phyloP scores from a whole-genome alignment of 2,797 vertebrate species.

The Botia kubotai region DNA sequence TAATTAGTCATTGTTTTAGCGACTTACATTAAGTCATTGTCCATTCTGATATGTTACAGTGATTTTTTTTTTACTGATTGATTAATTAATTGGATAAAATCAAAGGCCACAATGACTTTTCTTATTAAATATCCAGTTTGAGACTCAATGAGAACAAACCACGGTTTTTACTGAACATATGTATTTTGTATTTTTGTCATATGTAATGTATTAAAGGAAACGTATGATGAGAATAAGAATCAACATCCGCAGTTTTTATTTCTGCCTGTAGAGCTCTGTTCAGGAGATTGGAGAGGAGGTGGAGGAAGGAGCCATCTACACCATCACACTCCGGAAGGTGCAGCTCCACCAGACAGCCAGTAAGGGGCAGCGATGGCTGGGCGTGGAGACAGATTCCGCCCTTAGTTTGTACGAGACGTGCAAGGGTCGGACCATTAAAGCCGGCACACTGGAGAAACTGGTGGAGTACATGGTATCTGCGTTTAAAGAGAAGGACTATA shows the following conservation, averaged over 20 bases:
- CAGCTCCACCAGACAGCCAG: conserved; percentile 91
- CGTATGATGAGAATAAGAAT: not conserved
- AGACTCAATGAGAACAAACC: too few species aligned
- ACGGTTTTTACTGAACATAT: too few species aligned
- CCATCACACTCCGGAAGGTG: conserved; percentile 94
- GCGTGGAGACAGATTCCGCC: conserved; percentile 90
- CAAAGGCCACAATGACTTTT: too few species aligned
- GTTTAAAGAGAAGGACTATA: conserved; percentile 95
- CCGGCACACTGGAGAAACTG: conserved; percentile 94
- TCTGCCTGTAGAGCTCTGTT: conserved; percentile 42
- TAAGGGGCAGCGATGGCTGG: conserved; percentile 97
- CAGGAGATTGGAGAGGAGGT: conserved; percentile 99
- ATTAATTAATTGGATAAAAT: too few species aligned
- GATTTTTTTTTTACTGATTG: too few species aligned
- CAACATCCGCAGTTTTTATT: not conserved
- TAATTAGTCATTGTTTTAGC: too few species aligned
- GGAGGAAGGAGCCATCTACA: conserved; percentile 94
- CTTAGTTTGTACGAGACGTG: conserved; percentile 95
- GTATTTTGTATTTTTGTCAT: not conserved
- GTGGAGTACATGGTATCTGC: conserved; percentile 98
- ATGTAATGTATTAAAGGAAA: not conserved
- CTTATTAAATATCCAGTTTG: too few species aligned
- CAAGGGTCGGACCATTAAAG: conserved; percentile 96
- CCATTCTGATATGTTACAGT: too few species aligned
- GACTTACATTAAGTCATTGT: too few species aligned